Evolutionary conservation across 2,888 invertebrate species (phyloP).

Genomic region (Drosophila antonietae): DNA sequence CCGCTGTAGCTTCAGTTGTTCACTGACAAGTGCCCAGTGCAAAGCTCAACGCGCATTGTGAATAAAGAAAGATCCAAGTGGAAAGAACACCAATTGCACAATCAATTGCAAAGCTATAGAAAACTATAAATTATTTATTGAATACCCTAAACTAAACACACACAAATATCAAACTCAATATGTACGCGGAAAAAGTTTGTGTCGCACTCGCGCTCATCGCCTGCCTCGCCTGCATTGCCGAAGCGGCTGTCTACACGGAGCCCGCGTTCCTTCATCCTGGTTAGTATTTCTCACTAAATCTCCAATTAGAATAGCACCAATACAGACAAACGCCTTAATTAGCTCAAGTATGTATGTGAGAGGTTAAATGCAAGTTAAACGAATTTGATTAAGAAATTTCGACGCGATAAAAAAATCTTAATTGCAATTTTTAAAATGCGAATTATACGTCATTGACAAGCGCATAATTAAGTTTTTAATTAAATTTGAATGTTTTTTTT

Average conservation of each 20-base stretch:
- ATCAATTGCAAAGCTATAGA: constrained; percentile 7
- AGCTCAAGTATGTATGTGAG: neutral
- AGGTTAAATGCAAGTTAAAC: neutral
- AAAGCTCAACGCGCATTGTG: constrained; percentile 41
- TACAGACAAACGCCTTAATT: neutral
- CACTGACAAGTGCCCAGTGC: constrained; percentile 59
- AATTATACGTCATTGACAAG: neutral
- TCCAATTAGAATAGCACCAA: neutral
- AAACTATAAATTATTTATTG: neutral
- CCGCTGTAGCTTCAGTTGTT: constrained; percentile 68
- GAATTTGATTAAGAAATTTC: neutral
- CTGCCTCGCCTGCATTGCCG: constrained; percentile 62
- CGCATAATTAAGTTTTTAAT: constrained; percentile 50
- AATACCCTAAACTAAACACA: constrained; percentile 6
- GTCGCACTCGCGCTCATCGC: constrained; percentile 63
- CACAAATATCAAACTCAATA: constrained; percentile 43
- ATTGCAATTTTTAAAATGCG: neutral
- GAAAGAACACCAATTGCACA: constrained; percentile 13
- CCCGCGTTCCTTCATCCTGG: constrained; percentile 80
- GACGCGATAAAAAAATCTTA: neutral
- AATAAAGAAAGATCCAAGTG: constrained; percentile 8
- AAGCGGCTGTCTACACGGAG: constrained; percentile 81
- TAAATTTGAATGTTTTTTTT: constrained; percentile 27
- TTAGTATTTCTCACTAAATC: constrained; percentile 69
- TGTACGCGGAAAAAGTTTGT: constrained; percentile 77